phyloP scores from a whole-genome alignment of 1,140 invertebrate genomes.

The Zaprionus capensis region DNA sequence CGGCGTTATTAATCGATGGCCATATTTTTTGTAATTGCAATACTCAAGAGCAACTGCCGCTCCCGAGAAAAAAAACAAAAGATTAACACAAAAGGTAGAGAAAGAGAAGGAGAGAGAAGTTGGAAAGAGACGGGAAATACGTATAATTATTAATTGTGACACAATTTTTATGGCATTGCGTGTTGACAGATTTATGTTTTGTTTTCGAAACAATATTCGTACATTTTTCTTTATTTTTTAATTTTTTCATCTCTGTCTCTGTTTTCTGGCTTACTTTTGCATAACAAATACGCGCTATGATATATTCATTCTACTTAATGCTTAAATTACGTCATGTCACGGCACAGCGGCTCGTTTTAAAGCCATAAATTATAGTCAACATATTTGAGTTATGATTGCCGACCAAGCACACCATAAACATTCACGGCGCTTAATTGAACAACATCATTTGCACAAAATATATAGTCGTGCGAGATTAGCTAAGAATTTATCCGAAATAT shows the following conservation, averaged over 20 bases:
- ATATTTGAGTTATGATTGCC: slow-evolving; percentile 44
- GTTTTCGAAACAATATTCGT: slow-evolving; percentile 59
- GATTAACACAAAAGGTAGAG: neutral
- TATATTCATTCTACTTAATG: slow-evolving; percentile 38
- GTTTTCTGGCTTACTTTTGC: slow-evolving; percentile 13
- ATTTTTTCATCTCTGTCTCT: neutral
- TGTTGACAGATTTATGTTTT: slow-evolving; percentile 79
- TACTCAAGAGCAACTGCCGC: slow-evolving; percentile 39
- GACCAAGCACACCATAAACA: slow-evolving; percentile 15
- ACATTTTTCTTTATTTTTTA: slow-evolving; percentile 21
- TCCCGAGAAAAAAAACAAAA: slow-evolving; percentile 5
- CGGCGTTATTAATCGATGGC: slow-evolving; percentile 54
- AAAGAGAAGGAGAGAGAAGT: neutral
- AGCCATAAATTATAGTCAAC: slow-evolving; percentile 40
- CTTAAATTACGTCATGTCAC: slow-evolving; percentile 55
- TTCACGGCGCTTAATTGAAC: slow-evolving; percentile 22
- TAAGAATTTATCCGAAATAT: slow-evolving; percentile 1
- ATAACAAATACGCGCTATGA: slow-evolving; percentile 29
- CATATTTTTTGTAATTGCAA: slow-evolving; percentile 51
- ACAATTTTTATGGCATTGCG: slow-evolving; percentile 70
- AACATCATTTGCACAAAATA: slow-evolving; percentile 24
- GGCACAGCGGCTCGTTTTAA: slow-evolving; percentile 32
- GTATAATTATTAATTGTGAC: slow-evolving; percentile 70
- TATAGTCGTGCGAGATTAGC: slow-evolving; percentile 1
- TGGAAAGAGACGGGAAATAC: slow-evolving; percentile 26